Evolutionary conservation across 2,113 vertebrate species (phyloP).

Genomic region (Cavia porcellus): DNA sequence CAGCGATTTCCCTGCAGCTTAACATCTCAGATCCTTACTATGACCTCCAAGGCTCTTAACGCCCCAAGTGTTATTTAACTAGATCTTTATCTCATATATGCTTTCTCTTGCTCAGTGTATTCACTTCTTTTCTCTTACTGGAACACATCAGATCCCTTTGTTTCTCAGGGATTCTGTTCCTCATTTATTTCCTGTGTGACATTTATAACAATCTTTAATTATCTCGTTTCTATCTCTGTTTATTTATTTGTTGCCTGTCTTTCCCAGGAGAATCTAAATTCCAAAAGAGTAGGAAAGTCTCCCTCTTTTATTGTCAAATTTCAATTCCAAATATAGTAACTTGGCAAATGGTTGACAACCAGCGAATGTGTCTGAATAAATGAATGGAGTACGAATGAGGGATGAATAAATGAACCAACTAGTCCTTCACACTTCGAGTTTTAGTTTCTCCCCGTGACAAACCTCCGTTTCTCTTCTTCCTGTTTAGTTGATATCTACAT

Average conservation of each 20-base stretch:
- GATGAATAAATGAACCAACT: too few species aligned
- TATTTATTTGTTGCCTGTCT: neutral
- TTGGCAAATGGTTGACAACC: neutral
- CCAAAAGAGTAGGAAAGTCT: neutral
- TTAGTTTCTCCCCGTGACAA: neutral
- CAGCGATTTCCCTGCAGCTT: neutral
- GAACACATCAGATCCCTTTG: neutral
- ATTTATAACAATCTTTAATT: neutral
- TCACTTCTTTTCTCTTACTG: neutral
- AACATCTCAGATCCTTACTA: neutral
- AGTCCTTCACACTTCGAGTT: neutral
- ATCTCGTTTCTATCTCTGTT: neutral
- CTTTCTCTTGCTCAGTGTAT: too few species aligned
- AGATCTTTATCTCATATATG: neutral
- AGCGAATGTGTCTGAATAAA: neutral
- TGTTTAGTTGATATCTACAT: neutral
- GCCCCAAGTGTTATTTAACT: neutral
- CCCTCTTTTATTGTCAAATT: neutral
- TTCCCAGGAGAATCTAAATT: neutral
- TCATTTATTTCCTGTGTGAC: conserved; percentile 39
- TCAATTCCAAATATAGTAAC: too few species aligned
- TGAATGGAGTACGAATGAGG: neutral
- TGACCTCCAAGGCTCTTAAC: neutral
- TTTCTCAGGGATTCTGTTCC: neutral
- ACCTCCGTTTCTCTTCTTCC: neutral